Conservation (phyloP, 2,113 vertebrate species). For the Typhlomys cinereus region DNA sequence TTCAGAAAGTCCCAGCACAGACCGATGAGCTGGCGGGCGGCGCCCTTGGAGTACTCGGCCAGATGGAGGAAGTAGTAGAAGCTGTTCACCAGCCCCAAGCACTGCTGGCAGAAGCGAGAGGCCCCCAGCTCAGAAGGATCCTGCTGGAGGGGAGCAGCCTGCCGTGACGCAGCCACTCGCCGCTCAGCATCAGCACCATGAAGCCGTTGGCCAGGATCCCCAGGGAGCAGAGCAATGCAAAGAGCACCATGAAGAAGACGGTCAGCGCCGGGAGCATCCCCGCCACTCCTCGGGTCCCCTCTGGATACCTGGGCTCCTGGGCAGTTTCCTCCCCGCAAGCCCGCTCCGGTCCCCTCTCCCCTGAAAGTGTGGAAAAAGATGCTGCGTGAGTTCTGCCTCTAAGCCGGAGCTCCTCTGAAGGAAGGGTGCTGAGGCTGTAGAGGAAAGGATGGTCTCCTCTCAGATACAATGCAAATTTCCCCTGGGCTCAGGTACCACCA, state of each 20-base stretch:
- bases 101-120: constrained; percentile 65
- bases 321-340: background rate
- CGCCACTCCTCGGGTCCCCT: background rate
- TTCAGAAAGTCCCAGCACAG: constrained; percentile 54
- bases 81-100: background rate
- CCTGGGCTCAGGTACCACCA: background rate
- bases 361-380: background rate
- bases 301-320: background rate
- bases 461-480: constrained; percentile 57
- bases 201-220: constrained; percentile 60
- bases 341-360: background rate
- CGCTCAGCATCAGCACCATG: constrained; percentile 44
- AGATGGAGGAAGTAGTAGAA: background rate
- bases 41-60: background rate
- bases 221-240: constrained; percentile 37
- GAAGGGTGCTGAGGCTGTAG: background rate
- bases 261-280: background rate
- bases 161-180: constrained; percentile 9
- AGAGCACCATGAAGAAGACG: constrained; percentile 26
- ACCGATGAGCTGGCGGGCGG: background rate
- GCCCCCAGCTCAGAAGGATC: constrained; percentile 19
- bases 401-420: background rate
- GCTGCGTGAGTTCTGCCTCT: background rate
- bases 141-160: constrained; percentile 19
- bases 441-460: background rate